Percentiles rank a stretch among this genome's conserved stretches.
Evolutionary conservation across 2,113 vertebrate species (phyloP).

Genomic region (Mustela nigripes): DNA sequence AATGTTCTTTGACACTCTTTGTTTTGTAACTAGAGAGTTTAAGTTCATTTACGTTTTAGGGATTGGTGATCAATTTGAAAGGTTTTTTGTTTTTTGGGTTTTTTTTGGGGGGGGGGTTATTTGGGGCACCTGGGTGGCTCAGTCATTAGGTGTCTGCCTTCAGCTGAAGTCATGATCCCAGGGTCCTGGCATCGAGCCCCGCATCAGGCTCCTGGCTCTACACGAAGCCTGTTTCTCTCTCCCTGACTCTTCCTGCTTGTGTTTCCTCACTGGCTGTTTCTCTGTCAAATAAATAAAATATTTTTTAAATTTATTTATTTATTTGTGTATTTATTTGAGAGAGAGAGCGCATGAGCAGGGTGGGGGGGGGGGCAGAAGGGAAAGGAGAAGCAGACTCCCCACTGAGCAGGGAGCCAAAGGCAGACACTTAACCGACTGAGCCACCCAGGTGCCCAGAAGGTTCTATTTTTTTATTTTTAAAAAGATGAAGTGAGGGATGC

Average conservation of each 20-base stretch:
- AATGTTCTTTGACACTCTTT: neutral
- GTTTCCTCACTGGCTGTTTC: too few relatives aligned
- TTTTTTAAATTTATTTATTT: neutral
- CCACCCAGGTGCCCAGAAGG: neutral
- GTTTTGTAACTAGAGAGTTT: neutral
- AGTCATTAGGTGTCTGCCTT: too few relatives aligned
- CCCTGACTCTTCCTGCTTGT: too few relatives aligned
- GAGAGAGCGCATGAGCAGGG: neutral
- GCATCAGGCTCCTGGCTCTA: too few relatives aligned
- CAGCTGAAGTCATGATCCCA: too few relatives aligned
- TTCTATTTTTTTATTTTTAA: neutral
- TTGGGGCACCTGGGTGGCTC: neutral
- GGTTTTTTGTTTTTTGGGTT: neutral
- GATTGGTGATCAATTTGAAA: neutral
- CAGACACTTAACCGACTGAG: neutral
- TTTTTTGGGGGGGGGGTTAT: neutral
- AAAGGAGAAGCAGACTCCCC: neutral
- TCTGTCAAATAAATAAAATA: too few relatives aligned
- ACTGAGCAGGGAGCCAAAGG: neutral
- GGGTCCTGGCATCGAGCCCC: too few relatives aligned
- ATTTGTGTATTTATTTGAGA: neutral
- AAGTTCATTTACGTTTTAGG: neutral
- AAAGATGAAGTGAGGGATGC: neutral
- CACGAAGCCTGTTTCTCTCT: too few relatives aligned
- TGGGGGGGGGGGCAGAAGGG: neutral